A percentile compares a stretch with the other conserved stretches of the same genome.
phyloP scores from a whole-genome alignment of 1,140 invertebrate species.

The Pararge aegeria region DNA sequence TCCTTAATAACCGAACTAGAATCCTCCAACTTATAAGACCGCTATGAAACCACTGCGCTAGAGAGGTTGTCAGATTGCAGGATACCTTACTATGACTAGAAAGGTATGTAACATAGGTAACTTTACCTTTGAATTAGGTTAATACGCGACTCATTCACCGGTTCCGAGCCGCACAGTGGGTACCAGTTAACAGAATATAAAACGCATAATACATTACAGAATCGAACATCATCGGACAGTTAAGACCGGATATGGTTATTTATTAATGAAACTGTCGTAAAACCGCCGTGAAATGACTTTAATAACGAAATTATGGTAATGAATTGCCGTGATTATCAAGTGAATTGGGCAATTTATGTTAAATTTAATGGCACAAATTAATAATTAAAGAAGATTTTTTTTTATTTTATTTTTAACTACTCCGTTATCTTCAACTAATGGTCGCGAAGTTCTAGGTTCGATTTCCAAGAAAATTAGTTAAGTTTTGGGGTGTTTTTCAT shows the following conservation, averaged over 20 bases:
- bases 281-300: constrained; percentile 13
- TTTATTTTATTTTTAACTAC: neutral
- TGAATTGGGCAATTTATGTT: neutral
- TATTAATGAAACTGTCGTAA: constrained; percentile 14
- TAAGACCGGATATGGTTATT: constrained; percentile 20
- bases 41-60: too few species aligned
- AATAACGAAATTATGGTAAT: constrained; percentile 20
- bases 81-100: too few species aligned
- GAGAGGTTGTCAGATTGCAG: too few species aligned
- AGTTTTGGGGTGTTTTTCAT: too few species aligned
- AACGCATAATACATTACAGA: constrained; percentile 21
- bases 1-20: too few species aligned
- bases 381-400: neutral
- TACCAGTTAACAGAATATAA: constrained; percentile 26
- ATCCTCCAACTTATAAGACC: too few species aligned
- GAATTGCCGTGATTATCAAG: neutral
- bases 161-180: constrained; percentile 2
- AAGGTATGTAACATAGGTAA: neutral
- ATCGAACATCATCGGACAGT: constrained; percentile 9
- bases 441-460: too few species aligned
- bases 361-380: neutral
- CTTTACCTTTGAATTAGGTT: neutral
- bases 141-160: neutral
- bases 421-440: too few species aligned
- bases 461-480: too few species aligned